Conservation (phyloP, 2,113 vertebrate species). For the Gymnarchus niloticus region DNA sequence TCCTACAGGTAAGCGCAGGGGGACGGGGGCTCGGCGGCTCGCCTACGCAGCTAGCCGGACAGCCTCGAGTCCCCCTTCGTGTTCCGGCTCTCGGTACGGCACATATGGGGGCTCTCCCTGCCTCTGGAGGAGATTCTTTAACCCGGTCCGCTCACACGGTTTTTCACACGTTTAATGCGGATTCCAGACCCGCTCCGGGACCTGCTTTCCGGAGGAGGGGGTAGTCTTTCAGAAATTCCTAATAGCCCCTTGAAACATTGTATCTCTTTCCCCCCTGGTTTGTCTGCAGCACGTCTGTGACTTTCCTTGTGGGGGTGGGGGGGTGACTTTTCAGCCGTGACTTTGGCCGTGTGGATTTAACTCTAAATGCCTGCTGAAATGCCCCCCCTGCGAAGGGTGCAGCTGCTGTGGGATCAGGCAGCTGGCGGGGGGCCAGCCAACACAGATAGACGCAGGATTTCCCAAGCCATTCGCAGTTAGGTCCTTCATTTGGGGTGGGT, state of each 20-base stretch:
- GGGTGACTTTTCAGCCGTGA: slow-evolving; percentile 29
- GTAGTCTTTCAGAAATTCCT: neutral
- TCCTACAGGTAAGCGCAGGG: slow-evolving; percentile 73
- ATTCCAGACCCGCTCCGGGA: neutral
- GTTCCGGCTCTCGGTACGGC: neutral
- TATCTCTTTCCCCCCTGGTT: neutral
- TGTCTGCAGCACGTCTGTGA: neutral
- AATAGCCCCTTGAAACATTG: neutral
- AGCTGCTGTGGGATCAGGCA: slow-evolving; percentile 26
- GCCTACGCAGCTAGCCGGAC: neutral
- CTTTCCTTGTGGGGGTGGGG: neutral
- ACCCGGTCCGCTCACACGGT: neutral
- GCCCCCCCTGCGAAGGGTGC: slow-evolving; percentile 14
- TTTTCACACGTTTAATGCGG: neutral
- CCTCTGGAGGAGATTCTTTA: neutral
- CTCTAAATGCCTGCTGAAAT: slow-evolving; percentile 22
- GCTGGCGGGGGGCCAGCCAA: slow-evolving; percentile 25
- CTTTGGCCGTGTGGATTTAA: slow-evolving; percentile 22
- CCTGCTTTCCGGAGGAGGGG: neutral
- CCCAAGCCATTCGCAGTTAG: neutral
- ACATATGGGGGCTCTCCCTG: neutral
- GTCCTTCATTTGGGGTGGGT: neutral
- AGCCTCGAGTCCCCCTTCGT: neutral
- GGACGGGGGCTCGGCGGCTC: neutral
- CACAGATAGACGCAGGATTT: slow-evolving; percentile 6